Evolutionary conservation across 2,797 vertebrate genomes (phyloP).

Genomic region (Anas acuta): DNA sequence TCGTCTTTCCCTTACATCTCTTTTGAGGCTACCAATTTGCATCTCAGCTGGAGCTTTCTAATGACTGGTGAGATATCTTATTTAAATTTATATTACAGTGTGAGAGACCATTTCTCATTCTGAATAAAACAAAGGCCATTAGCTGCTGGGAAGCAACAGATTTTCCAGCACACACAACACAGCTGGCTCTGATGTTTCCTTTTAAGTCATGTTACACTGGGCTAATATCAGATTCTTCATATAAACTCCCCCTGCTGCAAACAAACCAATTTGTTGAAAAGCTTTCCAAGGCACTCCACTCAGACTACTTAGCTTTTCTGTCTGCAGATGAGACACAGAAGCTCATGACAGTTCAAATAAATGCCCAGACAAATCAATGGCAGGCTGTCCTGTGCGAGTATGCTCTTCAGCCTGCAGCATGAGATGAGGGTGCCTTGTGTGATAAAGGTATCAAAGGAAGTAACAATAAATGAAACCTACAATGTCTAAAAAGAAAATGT

Average conservation of each 20-base stretch:
- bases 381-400: neutral
- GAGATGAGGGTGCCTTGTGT: neutral
- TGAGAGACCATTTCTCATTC: neutral
- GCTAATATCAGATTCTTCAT: neutral
- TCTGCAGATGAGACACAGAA: neutral
- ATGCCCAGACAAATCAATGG: neutral
- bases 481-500: neutral
- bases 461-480: neutral
- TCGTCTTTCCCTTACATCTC: neutral
- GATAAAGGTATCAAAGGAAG: neutral
- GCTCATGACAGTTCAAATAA: neutral
- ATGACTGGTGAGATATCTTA: constrained; percentile 39
- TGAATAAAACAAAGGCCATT: constrained; percentile 55
- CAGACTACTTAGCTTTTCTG: neutral
- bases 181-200: constrained; percentile 24
- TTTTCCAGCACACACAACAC: constrained; percentile 59
- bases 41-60: constrained; percentile 58
- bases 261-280: constrained; percentile 31
- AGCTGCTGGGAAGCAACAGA: constrained; percentile 52
- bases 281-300: neutral
- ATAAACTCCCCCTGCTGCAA: neutral
- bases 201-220: neutral
- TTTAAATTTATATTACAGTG: constrained; percentile 49
- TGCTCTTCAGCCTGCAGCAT: neutral
- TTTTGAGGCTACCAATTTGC: constrained; percentile 60